A percentile compares a stretch with the other conserved stretches of the same genome.
These are phyloP conservation scores for Drosophila lowei DNA, from an alignment of 1,140 invertebrate genomes.

Conservation along the genomic window DNA sequence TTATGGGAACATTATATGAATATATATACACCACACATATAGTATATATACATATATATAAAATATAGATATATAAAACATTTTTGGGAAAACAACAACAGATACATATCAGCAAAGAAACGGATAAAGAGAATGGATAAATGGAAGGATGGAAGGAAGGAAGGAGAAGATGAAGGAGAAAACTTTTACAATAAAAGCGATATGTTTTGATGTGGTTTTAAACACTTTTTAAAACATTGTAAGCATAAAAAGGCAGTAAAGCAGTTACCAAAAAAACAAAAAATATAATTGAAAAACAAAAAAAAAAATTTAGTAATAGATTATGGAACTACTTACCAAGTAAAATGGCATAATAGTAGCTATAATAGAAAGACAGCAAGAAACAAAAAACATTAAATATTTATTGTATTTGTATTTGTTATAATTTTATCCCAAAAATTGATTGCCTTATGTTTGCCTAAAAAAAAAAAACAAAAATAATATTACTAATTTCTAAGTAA, in stretches of 20 bases:
- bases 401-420: constrained; percentile 57
- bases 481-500: constrained; percentile 69
- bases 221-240: constrained; percentile 60
- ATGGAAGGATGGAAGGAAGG: constrained; percentile 30
- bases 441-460: constrained; percentile 65
- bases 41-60: constrained; percentile 14
- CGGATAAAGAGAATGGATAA: constrained; percentile 39
- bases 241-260: constrained; percentile 69
- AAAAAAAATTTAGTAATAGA: constrained; percentile 44
- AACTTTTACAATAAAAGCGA: constrained; percentile 68
- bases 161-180: constrained; percentile 19
- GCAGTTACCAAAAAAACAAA: constrained; percentile 68
- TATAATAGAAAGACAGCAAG: constrained; percentile 54
- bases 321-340: constrained; percentile 42
- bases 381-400: constrained; percentile 31
- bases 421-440: constrained; percentile 38
- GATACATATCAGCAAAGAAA: constrained; percentile 81
- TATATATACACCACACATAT: constrained; percentile 33
- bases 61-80: constrained; percentile 51
- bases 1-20: constrained; percentile 83
- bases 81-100: constrained; percentile 70
- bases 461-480: constrained; percentile 21
- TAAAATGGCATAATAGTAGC: constrained; percentile 48
- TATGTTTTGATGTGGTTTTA: constrained; percentile 80
- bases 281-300: constrained; percentile 32